Evolutionary conservation across 2,113 vertebrate species (phyloP).

Genomic region (Epinephelus moara): DNA sequence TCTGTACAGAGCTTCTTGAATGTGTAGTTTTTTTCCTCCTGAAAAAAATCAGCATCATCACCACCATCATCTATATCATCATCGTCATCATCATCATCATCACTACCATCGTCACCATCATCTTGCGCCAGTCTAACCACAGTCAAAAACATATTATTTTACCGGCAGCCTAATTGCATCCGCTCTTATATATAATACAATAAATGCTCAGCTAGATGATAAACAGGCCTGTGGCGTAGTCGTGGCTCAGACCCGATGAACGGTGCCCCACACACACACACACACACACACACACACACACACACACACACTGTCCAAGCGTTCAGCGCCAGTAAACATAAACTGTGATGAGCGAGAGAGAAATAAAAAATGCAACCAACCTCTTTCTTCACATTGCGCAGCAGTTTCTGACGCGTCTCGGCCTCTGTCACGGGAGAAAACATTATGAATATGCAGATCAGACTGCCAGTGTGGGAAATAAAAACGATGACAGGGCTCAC

Average conservation of each 20-base stretch:
- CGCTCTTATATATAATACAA: not conserved
- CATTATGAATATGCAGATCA: constrained; percentile 60
- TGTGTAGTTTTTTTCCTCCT: not conserved
- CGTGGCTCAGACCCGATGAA: constrained; percentile 7
- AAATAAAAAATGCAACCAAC: constrained; percentile 77
- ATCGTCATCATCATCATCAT: constrained; percentile 8
- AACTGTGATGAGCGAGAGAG: constrained; percentile 10
- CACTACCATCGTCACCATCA: constrained; percentile 31
- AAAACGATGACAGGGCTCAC: constrained; percentile 30
- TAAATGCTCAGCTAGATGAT: constrained; percentile 1
- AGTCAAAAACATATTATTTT: constrained; percentile 19
- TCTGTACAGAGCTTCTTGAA: not conserved
- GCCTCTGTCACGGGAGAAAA: constrained; percentile 86
- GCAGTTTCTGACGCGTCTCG: constrained; percentile 93
- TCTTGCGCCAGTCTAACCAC: constrained; percentile 31
- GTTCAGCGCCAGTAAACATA: constrained; percentile 33
- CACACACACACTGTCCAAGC: not conserved
- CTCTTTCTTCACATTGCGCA: constrained; percentile 96
- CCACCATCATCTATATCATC: constrained; percentile 25
- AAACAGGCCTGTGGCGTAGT: constrained; percentile 55
- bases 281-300: not conserved
- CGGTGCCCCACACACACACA: not conserved
- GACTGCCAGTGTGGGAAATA: constrained; percentile 23
- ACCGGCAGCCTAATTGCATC: not conserved
- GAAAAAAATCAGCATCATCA: constrained; percentile 10